Evolutionary conservation across 2,797 vertebrate genomes (phyloP).

Genomic region (Semaprochilodus insignis): DNA sequence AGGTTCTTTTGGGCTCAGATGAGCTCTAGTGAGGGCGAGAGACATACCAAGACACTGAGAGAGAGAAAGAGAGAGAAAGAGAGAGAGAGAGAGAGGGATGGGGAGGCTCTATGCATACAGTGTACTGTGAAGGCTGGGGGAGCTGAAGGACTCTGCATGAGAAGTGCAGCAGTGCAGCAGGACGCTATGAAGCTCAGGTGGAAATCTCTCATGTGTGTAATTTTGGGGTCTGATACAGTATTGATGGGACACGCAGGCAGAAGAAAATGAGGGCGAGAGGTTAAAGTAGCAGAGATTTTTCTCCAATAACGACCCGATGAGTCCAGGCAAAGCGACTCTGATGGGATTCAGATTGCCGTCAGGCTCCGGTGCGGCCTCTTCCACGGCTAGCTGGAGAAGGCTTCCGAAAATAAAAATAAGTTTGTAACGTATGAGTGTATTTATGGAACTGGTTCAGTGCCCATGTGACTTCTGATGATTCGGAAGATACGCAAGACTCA

Average conservation of each 20-base stretch:
- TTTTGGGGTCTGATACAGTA: slow-evolving; percentile 50
- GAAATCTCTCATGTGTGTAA: slow-evolving; percentile 55
- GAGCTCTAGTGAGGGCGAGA: no score
- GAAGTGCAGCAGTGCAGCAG: not conserved
- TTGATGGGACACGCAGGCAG: slow-evolving; percentile 47
- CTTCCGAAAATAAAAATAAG: not conserved
- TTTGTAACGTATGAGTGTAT: not conserved
- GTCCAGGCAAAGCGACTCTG: slow-evolving; percentile 24
- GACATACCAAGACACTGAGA: no score
- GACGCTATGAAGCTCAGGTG: slow-evolving; percentile 42
- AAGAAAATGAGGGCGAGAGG: slow-evolving; percentile 49
- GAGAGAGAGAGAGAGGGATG: no score
- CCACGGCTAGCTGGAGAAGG: not conserved
- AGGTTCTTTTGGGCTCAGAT: no score
- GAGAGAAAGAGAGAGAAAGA: no score
- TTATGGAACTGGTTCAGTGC: not conserved
- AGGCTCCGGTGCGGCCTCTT: not conserved
- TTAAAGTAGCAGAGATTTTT: slow-evolving; percentile 50
- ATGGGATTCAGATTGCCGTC: slow-evolving; percentile 43
- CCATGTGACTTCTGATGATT: not conserved
- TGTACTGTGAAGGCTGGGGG: not conserved
- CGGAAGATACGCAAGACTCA: not conserved
- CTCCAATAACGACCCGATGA: slow-evolving; percentile 38
- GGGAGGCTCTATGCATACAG: not conserved
- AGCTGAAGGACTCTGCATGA: not conserved